phyloP scores from a whole-genome alignment of 2,797 vertebrate genomes.

The Cossypha caffra region DNA sequence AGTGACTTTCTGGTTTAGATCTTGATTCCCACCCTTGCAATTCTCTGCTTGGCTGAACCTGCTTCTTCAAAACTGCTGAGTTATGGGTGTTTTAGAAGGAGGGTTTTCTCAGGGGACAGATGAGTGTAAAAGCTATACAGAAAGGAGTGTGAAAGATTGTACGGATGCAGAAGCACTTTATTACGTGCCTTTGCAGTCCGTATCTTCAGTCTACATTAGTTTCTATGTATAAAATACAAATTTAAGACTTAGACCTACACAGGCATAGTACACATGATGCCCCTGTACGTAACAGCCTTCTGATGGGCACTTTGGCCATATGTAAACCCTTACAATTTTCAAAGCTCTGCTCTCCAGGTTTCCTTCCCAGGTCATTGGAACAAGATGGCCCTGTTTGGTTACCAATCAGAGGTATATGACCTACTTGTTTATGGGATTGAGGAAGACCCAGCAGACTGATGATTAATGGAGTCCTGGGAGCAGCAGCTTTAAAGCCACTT shows the following conservation, averaged over 20 bases:
- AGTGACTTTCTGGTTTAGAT: not conserved
- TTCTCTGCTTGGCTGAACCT: not conserved
- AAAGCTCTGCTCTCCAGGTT: not conserved
- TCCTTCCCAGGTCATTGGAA: not conserved
- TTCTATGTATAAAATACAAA: not conserved
- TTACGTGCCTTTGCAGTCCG: not conserved
- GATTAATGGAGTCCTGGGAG: not conserved
- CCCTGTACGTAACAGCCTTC: fast-evolving
- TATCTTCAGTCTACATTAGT: not conserved
- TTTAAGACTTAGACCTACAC: not conserved
- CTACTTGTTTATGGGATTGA: not conserved
- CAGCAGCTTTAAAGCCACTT: not conserved
- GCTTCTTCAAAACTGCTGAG: not conserved
- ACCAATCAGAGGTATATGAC: not conserved
- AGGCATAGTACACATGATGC: not conserved
- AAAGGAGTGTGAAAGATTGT: not conserved
- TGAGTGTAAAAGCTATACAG: not conserved
- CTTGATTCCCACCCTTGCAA: not conserved
- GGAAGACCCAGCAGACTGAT: not conserved
- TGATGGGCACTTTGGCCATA: not conserved
- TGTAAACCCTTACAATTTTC: not conserved
- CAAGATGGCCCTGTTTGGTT: not conserved
- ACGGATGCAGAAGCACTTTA: not conserved
- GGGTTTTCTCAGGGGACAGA: not conserved
- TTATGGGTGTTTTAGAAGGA: not conserved